Percentiles rank a stretch among this genome's conserved stretches.
Evolutionary conservation across 2,113 vertebrate genomes (phyloP).

Genomic region (Spermophilus dauricus): DNA sequence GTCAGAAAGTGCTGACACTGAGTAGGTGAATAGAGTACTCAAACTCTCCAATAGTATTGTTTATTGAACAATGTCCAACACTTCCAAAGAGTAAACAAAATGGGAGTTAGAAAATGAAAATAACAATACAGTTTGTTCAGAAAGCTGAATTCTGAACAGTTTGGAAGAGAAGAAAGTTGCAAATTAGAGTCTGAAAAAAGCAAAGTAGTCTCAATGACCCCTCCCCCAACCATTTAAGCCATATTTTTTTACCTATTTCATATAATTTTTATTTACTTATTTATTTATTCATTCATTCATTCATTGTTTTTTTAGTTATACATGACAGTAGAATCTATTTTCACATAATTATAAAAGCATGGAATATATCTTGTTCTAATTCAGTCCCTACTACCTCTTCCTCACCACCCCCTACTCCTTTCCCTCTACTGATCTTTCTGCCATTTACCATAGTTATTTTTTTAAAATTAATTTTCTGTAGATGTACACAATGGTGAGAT

Average conservation of each 20-base stretch:
- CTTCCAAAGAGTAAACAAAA: slow-evolving; percentile 36
- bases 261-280: no score
- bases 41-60: neutral
- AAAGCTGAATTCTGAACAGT: slow-evolving; percentile 32
- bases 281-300: no score
- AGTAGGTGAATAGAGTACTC: neutral
- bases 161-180: neutral
- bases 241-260: slow-evolving; percentile 18
- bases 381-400: no score
- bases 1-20: neutral
- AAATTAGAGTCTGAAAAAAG: slow-evolving; percentile 1
- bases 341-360: no score
- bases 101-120: slow-evolving; percentile 60
- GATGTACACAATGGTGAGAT: no score
- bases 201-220: neutral
- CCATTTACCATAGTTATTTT: no score
- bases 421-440: no score
- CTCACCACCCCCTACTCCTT: no score
- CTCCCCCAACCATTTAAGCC: neutral
- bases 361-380: no score
- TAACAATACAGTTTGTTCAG: neutral
- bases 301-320: no score
- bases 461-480: no score
- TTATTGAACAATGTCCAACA: slow-evolving; percentile 3
- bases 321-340: no score